phyloP scores from a whole-genome alignment of 2,113 vertebrate species.

The Recurvirostra avosetta region DNA sequence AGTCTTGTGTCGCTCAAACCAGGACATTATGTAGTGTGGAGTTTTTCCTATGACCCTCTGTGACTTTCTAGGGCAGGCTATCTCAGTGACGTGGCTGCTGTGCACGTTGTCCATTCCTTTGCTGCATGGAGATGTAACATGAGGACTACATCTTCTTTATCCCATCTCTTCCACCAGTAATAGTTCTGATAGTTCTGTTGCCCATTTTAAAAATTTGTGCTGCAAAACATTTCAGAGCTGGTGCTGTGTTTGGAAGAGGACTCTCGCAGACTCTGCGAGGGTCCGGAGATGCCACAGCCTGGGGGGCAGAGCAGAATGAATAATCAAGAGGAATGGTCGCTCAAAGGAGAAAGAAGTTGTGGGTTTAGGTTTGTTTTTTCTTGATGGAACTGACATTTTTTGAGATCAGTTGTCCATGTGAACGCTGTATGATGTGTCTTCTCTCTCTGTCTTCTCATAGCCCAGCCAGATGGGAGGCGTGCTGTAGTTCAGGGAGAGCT shows the following conservation, averaged over 20 bases:
- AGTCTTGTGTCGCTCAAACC: too few relatives aligned
- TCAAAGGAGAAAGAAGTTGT: background rate
- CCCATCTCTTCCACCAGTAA: background rate
- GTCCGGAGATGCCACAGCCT: rapidly evolving
- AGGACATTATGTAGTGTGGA: background rate
- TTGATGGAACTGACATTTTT: background rate
- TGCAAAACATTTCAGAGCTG: background rate
- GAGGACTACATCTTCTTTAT: background rate
- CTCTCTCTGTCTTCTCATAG: background rate
- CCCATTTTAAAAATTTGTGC: background rate
- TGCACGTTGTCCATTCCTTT: background rate
- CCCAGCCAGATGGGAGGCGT: background rate
- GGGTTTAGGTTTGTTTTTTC: background rate
- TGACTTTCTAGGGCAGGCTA: background rate
- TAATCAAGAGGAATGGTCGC: background rate
- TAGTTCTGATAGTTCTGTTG: background rate
- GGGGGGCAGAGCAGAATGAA: background rate
- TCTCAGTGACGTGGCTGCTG: background rate
- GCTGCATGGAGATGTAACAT: background rate
- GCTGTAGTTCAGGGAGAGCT: background rate
- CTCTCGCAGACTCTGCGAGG: rapidly evolving
- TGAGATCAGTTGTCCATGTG: background rate
- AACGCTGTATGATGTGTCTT: background rate
- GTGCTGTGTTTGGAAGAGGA: background rate
- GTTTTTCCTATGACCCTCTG: background rate